Base-by-base conservation (phyloP, 1,140 invertebrate species). In the Gerris buenoi region DNA sequence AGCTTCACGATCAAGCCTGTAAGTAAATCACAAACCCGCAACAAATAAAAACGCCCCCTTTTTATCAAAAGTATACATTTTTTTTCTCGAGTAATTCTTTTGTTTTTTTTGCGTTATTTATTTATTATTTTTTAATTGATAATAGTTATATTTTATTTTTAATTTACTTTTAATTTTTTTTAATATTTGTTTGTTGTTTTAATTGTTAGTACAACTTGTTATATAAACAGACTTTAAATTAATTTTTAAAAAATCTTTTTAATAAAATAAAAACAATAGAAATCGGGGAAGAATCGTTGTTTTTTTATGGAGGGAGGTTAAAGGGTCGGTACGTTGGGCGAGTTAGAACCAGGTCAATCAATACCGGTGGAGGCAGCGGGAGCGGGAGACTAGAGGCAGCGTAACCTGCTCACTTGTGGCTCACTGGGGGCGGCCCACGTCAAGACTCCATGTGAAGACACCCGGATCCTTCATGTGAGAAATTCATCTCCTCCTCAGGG, bases 241-340 rank as follows among this genome's bases (percentile, higher is more conserved):
- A n/a, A n/a, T n/a, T n/a, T n/a, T n/a, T n/a, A n/a, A n/a, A n/a
- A n/a, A n/a, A n/a, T n/a, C n/a, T n/a, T n/a, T n/a, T n/a, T n/a
- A n/a, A n/a, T n/a, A n/a, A n/a, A n/a, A n/a, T n/a, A n/a, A n/a
- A n/a, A n/a, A n/a, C n/a, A n/a, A n/a, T n/a, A n/a, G n/a, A n/a
- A n/a, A n/a, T n/a, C n/a, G n/a, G n/a, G n/a, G n/a, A n/a, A n/a
- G 5, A 65, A 65, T 77, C 75, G 90, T 88, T 80, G 94, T 89
- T 65, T 86, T 88, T 74, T 88, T 86, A 64, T 65, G 65, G 33
- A 25, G 10, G n/a, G 22, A 94, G 79, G 25, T 22, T 28, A 22
- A 46, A 56, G 23, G 56, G 29, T 57, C 65, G 65, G 18, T 5
- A 22, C 23, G 65, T 28, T 28, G 46, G 56, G 15, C 5, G 33